Percentiles rank a stretch among this genome's conserved stretches.
These are phyloP conservation scores for Syrmaticus mikado DNA, from an alignment of 2,113 vertebrate species.

Conservation along the genomic window DNA sequence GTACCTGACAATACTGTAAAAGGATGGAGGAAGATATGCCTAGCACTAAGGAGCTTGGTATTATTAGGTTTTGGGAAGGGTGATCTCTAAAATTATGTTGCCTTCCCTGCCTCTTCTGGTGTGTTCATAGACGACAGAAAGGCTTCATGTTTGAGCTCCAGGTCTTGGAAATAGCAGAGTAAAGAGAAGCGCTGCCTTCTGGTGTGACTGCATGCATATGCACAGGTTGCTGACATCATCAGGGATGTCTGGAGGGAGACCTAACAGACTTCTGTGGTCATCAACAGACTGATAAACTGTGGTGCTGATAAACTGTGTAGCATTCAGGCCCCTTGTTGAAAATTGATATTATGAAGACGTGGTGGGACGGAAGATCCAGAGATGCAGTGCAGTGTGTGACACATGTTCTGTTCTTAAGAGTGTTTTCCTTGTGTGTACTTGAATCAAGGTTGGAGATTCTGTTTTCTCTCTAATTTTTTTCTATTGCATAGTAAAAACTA, in stretches of 20 bases:
- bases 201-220: conserved; percentile 36
- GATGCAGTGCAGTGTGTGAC: not conserved
- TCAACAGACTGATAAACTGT: not conserved
- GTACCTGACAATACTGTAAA: not conserved
- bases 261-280: not conserved
- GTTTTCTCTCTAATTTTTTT: not conserved
- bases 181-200: conserved; percentile 32
- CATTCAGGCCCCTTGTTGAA: not conserved
- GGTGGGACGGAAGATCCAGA: not conserved
- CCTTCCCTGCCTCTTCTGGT: conserved; percentile 65
- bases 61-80: conserved; percentile 58
- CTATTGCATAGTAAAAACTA: not conserved
- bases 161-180: conserved; percentile 43
- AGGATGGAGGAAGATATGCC: not conserved
- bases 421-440: not conserved
- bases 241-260: not conserved
- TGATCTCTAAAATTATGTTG: conserved; percentile 44
- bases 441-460: not conserved
- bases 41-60: conserved; percentile 34
- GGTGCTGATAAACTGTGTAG: not conserved
- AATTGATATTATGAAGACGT: not conserved
- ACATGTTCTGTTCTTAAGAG: not conserved
- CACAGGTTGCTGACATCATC: not conserved
- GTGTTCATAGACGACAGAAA: conserved; percentile 55
- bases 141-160: conserved; percentile 47